Base-by-base conservation (phyloP, 2,113 vertebrate species). In the Cacatua alba region DNA sequence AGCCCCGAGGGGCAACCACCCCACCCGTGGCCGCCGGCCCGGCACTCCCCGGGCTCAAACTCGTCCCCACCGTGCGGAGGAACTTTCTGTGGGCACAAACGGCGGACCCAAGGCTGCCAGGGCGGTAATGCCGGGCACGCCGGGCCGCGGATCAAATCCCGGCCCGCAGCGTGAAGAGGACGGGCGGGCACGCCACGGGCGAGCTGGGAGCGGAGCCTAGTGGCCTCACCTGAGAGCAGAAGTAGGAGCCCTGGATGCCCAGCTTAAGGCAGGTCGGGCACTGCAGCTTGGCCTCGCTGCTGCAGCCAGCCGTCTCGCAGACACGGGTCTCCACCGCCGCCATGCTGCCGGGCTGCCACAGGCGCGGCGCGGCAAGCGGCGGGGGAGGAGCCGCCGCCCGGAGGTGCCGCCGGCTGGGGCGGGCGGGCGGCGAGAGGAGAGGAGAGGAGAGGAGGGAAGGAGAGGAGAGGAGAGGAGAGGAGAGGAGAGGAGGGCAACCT, bases 231-330 rank as follows among this genome's bases (percentile, higher is more conserved):
- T 99, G 99, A n/a, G 99, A 99, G 90, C 99, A 99, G 98, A 99
- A 99, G 97, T 99, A 99, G 39, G 99, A 99, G 92, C 99, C 99
- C 92, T 99, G 99, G 85, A 99, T 99, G 33, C 99, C 99, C 91
- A 99, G 99, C 98, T 99, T 99, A 98, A 99, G 98, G 97, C 99
- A 99, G 96, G 99, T 99, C 48, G 99, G 99, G 90, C 99, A 99
- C 97, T 99, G 99, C 81, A 99, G 99, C 97, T 99, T 99, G 95
- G 99, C 99, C 97, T 99, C 99, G 95, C 98, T 98, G 69, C 97
- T 98, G 98, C 99, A 99, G 81, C 98, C 99, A 35, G 98, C 98
- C 39, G 99, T 99, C 97, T 99, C 99, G 93, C 99, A 99, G 95
- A 99, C 98, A 55, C 99, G 98, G 77, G 98, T 96, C 96, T 98